Conservation (phyloP, 2,113 vertebrate genomes). For the Plotosus lineatus region DNA sequence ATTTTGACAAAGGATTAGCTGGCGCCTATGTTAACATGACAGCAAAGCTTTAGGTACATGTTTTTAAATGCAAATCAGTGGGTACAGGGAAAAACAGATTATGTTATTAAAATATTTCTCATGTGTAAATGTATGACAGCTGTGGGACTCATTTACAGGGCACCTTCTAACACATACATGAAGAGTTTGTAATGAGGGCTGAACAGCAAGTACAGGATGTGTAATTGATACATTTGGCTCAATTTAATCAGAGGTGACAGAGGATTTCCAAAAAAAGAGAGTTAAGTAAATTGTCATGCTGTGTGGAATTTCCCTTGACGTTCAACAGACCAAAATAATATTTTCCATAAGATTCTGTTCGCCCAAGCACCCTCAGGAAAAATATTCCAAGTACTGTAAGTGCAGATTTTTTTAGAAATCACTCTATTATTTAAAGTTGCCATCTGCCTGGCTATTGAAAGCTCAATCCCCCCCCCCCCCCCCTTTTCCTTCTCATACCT, state of each 20-base stretch:
- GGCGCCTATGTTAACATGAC: neutral
- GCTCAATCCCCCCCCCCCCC: too few relatives aligned
- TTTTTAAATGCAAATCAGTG: slow-evolving; percentile 18
- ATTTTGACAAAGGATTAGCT: neutral
- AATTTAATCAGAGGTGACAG: slow-evolving; percentile 77
- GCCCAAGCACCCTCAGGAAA: slow-evolving; percentile 60
- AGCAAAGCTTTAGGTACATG: neutral
- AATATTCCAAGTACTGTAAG: slow-evolving; percentile 62
- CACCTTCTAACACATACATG: slow-evolving; percentile 28
- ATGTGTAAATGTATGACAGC: slow-evolving; percentile 26
- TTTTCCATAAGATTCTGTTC: slow-evolving; percentile 73
- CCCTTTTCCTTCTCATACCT: slow-evolving; percentile 42
- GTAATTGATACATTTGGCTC: slow-evolving; percentile 68
- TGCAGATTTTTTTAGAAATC: slow-evolving; percentile 67
- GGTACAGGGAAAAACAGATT: slow-evolving; percentile 4
- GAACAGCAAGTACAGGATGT: slow-evolving; percentile 61
- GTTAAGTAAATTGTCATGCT: slow-evolving; percentile 76
- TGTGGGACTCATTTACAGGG: slow-evolving; percentile 33
- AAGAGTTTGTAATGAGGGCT: slow-evolving; percentile 55
- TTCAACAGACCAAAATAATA: slow-evolving; percentile 75
- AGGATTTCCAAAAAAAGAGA: slow-evolving; percentile 66
- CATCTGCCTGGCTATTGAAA: slow-evolving; percentile 58
- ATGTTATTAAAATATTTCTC: slow-evolving; percentile 37
- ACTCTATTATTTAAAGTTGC: slow-evolving; percentile 59
- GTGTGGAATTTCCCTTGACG: slow-evolving; percentile 72